Evolutionary conservation across 2,797 vertebrate genomes (phyloP), one percentile per base, ranked within the genome.

Genomic region (Sebastes aleutianus): DNA sequence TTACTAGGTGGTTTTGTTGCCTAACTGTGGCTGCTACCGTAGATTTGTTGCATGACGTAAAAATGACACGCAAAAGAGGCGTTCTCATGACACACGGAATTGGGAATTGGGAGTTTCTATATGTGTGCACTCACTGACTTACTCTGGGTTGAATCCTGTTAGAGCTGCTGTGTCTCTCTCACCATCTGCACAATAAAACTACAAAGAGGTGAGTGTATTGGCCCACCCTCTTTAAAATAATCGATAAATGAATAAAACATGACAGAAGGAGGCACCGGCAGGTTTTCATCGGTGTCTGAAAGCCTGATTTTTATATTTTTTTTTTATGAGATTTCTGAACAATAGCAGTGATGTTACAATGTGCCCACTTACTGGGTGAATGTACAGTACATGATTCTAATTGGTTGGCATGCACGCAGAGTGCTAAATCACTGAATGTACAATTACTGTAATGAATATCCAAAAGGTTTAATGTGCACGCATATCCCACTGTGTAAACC

Each of bases 171-270:
- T 12, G 32, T 1, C 36, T 67, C 32, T 16, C 27, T 58, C 43
- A 22, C 9, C 39, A n/a, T 54, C 14, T 29, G 32, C 14, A 74
- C 47, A 69, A 31, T 66, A 27, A 43, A 59, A 66, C 26, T 12
- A 68, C 22, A 71, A 24, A 84, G 56, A 70, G 10, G 22, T 57
- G 56, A 69, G 24, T 13, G 20, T 8, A 66, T 3, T 2, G 18
- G 9, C 27, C 50, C 57, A 3, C 16, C 27, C 54, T 64, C 20
- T 75, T 75, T 59, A 29, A 63, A 62, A 77, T 53, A 59, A 77
- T 84, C 64, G 50, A 81, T 74, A 47, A 18, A 47, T 74, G 24
- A 79, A 83, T 72, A 70, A 78, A 83, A 76, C 54, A 82, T 39
- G 5, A 34, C 31, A 26, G n/a, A 43, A n/a, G 9, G 14, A 57